phyloP scores from a whole-genome alignment of 2,113 vertebrate genomes.

The Irena cyanogastra region DNA sequence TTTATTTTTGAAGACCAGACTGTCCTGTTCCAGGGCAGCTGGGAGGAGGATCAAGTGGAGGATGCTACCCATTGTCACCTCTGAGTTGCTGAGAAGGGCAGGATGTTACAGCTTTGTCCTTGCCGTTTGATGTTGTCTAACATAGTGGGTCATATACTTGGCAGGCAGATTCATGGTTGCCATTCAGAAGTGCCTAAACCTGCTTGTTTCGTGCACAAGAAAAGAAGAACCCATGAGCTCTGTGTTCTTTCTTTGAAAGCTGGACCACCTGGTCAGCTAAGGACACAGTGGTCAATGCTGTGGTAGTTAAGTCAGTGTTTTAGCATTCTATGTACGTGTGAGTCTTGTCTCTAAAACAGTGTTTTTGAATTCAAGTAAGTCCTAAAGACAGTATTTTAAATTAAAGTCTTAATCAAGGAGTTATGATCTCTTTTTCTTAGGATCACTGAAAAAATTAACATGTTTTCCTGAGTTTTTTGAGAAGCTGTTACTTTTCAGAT shows the following conservation, averaged over 20 bases:
- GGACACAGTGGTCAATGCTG: neutral
- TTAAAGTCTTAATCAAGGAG: neutral
- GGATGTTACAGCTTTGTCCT: neutral
- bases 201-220: neutral
- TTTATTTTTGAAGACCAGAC: neutral
- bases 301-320: neutral
- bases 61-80: neutral
- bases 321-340: neutral
- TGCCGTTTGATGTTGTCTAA: accelerated
- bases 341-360: neutral
- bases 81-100: neutral
- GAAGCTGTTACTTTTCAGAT: neutral
- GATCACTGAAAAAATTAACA: neutral
- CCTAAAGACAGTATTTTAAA: neutral
- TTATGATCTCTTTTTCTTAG: neutral
- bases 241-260: neutral
- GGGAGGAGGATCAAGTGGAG: neutral
- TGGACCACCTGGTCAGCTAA: neutral
- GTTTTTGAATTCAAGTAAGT: neutral
- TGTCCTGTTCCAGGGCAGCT: neutral
- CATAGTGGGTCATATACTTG: neutral
- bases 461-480: neutral
- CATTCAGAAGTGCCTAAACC: neutral
- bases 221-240: neutral
- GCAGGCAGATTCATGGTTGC: neutral